Evolutionary conservation across 2,797 vertebrate species (phyloP), one percentile per base, ranked within the genome.

Genomic region (Malurus leucopterus): DNA sequence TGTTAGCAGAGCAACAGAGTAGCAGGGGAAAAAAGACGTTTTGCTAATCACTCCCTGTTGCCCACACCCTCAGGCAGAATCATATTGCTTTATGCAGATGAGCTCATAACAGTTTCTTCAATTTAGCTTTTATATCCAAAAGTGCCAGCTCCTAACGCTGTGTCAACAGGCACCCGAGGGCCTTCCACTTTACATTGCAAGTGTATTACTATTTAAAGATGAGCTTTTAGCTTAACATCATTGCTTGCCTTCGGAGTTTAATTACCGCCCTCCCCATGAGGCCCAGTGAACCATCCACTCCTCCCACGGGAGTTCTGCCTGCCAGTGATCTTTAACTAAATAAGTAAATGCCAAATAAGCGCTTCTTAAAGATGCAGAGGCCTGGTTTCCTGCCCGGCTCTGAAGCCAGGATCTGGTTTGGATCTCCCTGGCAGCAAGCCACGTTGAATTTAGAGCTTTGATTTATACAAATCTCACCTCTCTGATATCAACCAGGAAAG

Each of bases 61-160:
- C 97, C 98, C 96, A 88, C 95, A 96, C 97, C 99, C 98, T 97
- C 86, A 94, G 98, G 99, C 98, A 92, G 96, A 98, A 98, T 97
- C 97, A 96, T 96, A 96, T 97, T 97, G 96, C 98, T 98, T 98
- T 98, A 98, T 98, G 98, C 97, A 99, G 98, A 99, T 99, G 98
- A 98, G 98, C 98, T 97, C 98, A 97, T 97, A 98, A 98, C 98
- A 97, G 97, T 98, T 98, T 96, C 98, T 96, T 97, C 97, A 97
- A 98, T 98, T 98, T 98, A 98, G 98, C 97, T 97, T 96, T 97
- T 96, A 95, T 95, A 97, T 96, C 96, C 98, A 98, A 95, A 96
- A 94, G 95, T 90, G 96, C 96, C 97, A 94, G 96, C 96, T 97
- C 96, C 96, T 94, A 96, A 96, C 80, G 93, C 98, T 98, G 97